Percentiles rank a stretch among this genome's conserved stretches.
Evolutionary conservation across 2,888 invertebrate genomes (phyloP).

Genomic region (Diarsia mendica): DNA sequence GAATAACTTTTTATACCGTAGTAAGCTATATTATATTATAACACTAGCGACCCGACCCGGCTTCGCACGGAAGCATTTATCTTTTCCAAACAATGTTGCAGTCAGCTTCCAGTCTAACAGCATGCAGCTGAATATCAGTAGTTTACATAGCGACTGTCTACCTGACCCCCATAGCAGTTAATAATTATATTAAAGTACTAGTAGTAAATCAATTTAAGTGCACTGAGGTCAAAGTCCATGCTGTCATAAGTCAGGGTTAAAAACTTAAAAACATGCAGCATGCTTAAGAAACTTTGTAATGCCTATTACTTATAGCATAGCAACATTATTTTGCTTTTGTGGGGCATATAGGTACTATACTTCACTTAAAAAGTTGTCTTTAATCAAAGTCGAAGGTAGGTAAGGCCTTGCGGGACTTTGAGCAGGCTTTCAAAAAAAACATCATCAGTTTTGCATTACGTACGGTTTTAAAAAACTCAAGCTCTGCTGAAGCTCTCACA

Average conservation of each 20-base stretch:
- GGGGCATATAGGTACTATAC: not conserved
- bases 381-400: conserved; percentile 17
- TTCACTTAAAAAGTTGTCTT: conserved; percentile 17
- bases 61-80: too few species aligned
- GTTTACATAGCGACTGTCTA: too few species aligned
- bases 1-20: too few species aligned
- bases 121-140: too few species aligned
- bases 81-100: too few species aligned
- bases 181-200: not conserved
- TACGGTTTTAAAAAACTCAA: too few species aligned
- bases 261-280: not conserved
- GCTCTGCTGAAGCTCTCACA: too few species aligned
- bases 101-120: too few species aligned
- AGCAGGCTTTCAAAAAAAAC: conserved; percentile 6
- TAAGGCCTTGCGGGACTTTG: not conserved
- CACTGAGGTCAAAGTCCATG: conserved; percentile 12
- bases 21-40: too few species aligned
- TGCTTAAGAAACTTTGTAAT: conserved; percentile 17
- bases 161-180: too few species aligned
- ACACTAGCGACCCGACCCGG: too few species aligned
- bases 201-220: conserved; percentile 28
- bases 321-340: conserved; percentile 9
- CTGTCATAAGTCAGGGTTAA: conserved; percentile 26
- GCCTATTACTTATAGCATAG: conserved; percentile 10
- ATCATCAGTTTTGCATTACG: too few species aligned